A percentile compares a stretch with the other conserved stretches of the same genome.
Evolutionary conservation across 2,888 invertebrate genomes (phyloP).

Genomic region (Cerastis rubricosa): DNA sequence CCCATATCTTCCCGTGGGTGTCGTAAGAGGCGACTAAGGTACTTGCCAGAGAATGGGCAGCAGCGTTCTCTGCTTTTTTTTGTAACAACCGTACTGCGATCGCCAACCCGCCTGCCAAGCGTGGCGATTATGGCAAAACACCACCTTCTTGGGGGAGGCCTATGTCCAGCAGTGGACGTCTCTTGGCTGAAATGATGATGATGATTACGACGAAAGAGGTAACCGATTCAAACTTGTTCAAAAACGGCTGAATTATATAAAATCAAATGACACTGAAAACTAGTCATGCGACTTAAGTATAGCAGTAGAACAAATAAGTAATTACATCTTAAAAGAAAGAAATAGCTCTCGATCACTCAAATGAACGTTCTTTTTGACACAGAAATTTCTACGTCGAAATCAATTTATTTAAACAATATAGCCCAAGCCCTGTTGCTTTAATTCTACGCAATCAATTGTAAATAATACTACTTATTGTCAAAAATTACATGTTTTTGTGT

Average conservation of each 20-base stretch:
- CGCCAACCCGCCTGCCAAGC: too few relatives aligned
- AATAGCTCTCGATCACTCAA: constrained; percentile 34
- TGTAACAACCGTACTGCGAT: too few relatives aligned
- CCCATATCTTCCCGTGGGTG: too few relatives aligned
- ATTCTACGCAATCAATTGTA: constrained; percentile 4
- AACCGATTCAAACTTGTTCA: neutral
- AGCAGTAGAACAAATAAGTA: constrained; percentile 16
- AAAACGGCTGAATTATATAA: constrained; percentile 2
- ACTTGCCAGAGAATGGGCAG: too few relatives aligned
- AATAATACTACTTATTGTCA: constrained; percentile 13
- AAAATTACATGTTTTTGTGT: constrained; percentile 5
- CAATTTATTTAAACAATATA: constrained; percentile 35
- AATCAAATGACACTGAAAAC: neutral
- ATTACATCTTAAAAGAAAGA: neutral
- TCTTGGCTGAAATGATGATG: too few relatives aligned
- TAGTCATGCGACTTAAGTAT: neutral
- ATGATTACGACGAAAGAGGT: neutral
- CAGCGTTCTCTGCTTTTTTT: too few relatives aligned
- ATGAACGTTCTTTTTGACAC: constrained; percentile 28
- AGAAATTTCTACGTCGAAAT: constrained; percentile 18
- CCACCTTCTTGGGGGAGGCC: too few relatives aligned
- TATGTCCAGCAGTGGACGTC: too few relatives aligned
- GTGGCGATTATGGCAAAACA: too few relatives aligned
- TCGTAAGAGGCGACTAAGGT: too few relatives aligned
- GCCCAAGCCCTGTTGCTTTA: neutral